A percentile compares a stretch with the other conserved stretches of the same genome.
phyloP scores from a whole-genome alignment of 2,797 vertebrate genomes.

The Numenius phaeopus region DNA sequence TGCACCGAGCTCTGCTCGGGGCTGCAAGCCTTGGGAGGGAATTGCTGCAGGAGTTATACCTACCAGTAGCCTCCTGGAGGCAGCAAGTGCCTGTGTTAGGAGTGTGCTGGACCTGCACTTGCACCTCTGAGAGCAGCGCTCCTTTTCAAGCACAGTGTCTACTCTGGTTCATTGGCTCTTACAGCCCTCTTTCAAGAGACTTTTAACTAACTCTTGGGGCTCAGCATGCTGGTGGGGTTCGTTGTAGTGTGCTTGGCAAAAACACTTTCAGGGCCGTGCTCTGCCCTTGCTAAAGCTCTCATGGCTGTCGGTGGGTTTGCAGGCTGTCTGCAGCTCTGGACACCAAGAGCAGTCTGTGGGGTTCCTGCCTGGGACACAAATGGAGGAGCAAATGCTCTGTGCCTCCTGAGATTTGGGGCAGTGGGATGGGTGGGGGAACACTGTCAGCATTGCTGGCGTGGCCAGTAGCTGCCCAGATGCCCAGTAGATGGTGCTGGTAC shows the following conservation, averaged over 20 bases:
- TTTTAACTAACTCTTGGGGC: not conserved
- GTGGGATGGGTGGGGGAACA: too few relatives aligned
- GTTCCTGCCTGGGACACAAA: too few relatives aligned
- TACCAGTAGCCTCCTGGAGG: not conserved
- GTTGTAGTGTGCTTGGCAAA: not conserved
- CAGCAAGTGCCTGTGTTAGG: not conserved
- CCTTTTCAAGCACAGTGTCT: not conserved
- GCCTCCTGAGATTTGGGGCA: not conserved
- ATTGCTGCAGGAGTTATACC: not conserved
- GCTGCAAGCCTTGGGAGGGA: not conserved
- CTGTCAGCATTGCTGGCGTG: not conserved
- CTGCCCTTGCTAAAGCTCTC: not conserved
- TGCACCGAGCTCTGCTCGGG: not conserved
- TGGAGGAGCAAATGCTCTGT: not conserved
- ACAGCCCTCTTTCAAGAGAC: not conserved
- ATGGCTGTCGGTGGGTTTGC: not conserved
- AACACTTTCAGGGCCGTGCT: not conserved
- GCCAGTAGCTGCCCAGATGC: not conserved
- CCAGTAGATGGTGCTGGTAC: slow-evolving; percentile 52
- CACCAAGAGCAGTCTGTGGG: not conserved
- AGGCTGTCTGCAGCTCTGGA: not conserved
- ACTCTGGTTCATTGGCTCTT: not conserved
- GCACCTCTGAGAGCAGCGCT: not conserved
- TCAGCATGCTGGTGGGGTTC: not conserved
- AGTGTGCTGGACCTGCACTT: too few relatives aligned